A percentile compares a stretch with the other conserved stretches of the same genome.
Evolutionary conservation across 2,888 invertebrate species (phyloP).

Genomic region (Hoplodrina blanda): DNA sequence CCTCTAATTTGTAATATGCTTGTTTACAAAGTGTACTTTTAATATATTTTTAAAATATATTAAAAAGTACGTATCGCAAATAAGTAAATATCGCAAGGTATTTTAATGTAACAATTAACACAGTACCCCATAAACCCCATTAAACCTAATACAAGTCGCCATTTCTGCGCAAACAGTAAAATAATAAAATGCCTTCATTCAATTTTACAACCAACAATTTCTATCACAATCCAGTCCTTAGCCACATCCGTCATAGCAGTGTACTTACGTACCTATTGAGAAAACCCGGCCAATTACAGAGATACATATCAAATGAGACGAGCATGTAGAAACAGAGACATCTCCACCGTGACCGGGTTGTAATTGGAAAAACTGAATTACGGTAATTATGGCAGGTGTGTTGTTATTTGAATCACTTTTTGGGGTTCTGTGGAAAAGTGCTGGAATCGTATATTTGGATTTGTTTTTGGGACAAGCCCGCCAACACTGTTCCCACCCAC

Average conservation of each 20-base stretch:
- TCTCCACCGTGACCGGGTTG: slow-evolving; percentile 73
- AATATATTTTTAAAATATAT: too few relatives aligned
- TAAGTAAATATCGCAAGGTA: too few relatives aligned
- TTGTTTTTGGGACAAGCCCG: too few relatives aligned
- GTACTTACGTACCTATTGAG: slow-evolving; percentile 60
- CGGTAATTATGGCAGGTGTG: slow-evolving; percentile 76
- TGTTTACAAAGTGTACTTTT: too few relatives aligned
- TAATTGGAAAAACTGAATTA: slow-evolving; percentile 78
- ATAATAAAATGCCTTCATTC: background rate
- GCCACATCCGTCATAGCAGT: slow-evolving; percentile 47
- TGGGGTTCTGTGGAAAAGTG: slow-evolving; percentile 55
- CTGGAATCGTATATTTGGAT: too few relatives aligned
- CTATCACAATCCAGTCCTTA: slow-evolving; percentile 25
- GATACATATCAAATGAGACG: slow-evolving; percentile 73
- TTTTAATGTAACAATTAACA: too few relatives aligned
- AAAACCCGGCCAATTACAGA: slow-evolving; percentile 74
- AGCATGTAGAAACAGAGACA: slow-evolving; percentile 67
- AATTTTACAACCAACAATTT: slow-evolving; percentile 30
- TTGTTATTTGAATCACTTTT: slow-evolving; percentile 53
- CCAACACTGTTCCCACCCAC: too few relatives aligned
- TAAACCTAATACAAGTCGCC: too few relatives aligned
- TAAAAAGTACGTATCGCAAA: too few relatives aligned
- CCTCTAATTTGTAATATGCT: too few relatives aligned
- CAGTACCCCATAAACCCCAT: too few relatives aligned
- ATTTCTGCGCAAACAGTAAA: background rate